phyloP scores from a whole-genome alignment of 2,888 invertebrate genomes.

The Cyclophora albipunctata region DNA sequence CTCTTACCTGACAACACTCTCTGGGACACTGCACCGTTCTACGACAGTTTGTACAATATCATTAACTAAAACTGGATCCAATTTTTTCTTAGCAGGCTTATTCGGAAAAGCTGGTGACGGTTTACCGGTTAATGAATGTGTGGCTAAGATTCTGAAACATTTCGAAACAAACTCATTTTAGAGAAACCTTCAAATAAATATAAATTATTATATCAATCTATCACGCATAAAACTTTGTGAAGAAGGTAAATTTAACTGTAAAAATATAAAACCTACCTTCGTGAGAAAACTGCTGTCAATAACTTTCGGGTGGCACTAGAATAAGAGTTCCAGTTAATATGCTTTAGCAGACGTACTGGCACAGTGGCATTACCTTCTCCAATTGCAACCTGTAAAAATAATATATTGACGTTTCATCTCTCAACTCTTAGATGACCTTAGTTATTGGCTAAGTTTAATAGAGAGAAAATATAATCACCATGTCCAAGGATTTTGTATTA shows the following conservation, averaged over 20 bases:
- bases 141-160: slow-evolving; percentile 58
- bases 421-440: too few species aligned
- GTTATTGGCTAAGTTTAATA: too few species aligned
- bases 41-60: slow-evolving; percentile 72
- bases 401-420: too few species aligned
- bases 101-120: slow-evolving; percentile 68
- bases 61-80: slow-evolving; percentile 61
- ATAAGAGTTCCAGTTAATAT: slow-evolving; percentile 68
- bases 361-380: slow-evolving; percentile 37
- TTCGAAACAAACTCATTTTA: not conserved
- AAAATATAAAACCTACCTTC: slow-evolving; percentile 32
- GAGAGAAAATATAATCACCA: slow-evolving; percentile 12
- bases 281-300: slow-evolving; percentile 61
- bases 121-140: slow-evolving; percentile 74
- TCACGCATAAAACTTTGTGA: not conserved
- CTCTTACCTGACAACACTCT: slow-evolving; percentile 40
- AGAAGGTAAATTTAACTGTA: too few species aligned
- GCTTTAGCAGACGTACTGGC: slow-evolving; percentile 36
- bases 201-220: too few species aligned
- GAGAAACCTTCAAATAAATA: too few species aligned
- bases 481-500: slow-evolving; percentile 15
- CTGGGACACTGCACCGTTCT: slow-evolving; percentile 41
- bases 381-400: slow-evolving; percentile 28
- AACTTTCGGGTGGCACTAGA: slow-evolving; percentile 68
- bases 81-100: slow-evolving; percentile 48